These are phyloP conservation scores for Varanus salvator DNA, from an alignment of 2,113 vertebrate species.

Conservation along the genomic window DNA sequence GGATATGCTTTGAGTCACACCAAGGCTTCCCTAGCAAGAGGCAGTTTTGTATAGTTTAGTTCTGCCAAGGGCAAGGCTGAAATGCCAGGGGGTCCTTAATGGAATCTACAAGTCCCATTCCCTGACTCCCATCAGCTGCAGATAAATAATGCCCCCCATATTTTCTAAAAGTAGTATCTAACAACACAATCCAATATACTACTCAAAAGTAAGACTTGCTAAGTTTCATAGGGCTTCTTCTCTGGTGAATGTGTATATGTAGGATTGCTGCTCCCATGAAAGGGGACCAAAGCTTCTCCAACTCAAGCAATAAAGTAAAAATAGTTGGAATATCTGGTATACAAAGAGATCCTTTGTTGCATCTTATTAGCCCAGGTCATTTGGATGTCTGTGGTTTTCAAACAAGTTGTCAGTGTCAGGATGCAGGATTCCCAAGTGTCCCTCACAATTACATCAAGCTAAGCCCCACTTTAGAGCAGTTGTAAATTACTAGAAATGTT, in stretches of 20 bases:
- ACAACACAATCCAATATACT: neutral
- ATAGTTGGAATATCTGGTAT: neutral
- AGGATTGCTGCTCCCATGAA: neutral
- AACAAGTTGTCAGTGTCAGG: neutral
- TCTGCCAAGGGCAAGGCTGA: neutral
- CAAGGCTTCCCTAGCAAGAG: neutral
- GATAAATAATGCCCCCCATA: neutral
- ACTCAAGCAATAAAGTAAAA: neutral
- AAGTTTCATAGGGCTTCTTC: neutral
- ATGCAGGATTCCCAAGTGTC: neutral
- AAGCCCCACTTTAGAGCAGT: constrained; percentile 14
- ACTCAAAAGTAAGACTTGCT: neutral
- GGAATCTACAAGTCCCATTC: neutral
- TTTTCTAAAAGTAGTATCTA: neutral
- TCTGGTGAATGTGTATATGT: neutral
- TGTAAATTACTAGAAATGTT: constrained; percentile 25
- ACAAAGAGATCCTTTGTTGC: neutral
- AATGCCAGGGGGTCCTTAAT: neutral
- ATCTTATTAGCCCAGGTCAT: neutral
- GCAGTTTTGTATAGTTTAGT: neutral
- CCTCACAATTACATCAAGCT: constrained; percentile 8
- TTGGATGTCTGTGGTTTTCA: constrained; percentile 2
- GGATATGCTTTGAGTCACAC: neutral
- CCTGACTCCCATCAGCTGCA: neutral
- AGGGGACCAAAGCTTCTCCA: neutral